Evolutionary conservation across 2,888 invertebrate genomes (phyloP), one percentile per base, ranked within the genome.

Genomic region (Rotaria magnacalcarata): DNA sequence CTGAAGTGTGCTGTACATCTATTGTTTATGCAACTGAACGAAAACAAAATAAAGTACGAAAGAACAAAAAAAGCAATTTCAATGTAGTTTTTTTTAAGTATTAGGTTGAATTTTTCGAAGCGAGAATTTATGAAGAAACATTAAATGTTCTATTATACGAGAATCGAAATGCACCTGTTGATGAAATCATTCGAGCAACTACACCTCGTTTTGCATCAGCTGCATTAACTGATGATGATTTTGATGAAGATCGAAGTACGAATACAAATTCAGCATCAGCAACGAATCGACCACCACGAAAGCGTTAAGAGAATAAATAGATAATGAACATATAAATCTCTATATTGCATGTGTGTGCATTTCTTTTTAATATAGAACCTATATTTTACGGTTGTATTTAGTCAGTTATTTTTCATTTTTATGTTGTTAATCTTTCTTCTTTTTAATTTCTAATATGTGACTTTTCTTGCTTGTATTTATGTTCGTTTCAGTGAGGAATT

Each of bases 1-100:
- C 96, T 1, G 97, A 98, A 92, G 97, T 98, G 19, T 96, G 96
- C 90, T 99, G 98, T 91, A 98, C 97, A 86, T 97, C 97, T 2
- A 99, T 99, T 90, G 97, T 99, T 0, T 99, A 99, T 92, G 96
- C 97, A 24, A 97, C 98, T 52, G 98, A 99, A 91, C 96, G 96
- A 89, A 98, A 98, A 91, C 97, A 98, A 90, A 98, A 98, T 0
- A 98, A 98, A 93, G 94, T 94, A 89, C 41, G 11, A 74, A n/a
- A 11, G 14, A 67, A 5, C 24, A 8, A 43, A 2, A 75, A 43
- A 75, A 43, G 8, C 21, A 75, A 75, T 19, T 75, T 75, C 14
- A 50, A 50, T 50, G 50, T 50, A 50, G 19, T 34, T 43, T 75
- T 3, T 43, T 21, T 75, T 41, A 43, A 16, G 19, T 43, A 7